phyloP scores from a whole-genome alignment of 2,888 invertebrate genomes.

The Dugesia japonica region DNA sequence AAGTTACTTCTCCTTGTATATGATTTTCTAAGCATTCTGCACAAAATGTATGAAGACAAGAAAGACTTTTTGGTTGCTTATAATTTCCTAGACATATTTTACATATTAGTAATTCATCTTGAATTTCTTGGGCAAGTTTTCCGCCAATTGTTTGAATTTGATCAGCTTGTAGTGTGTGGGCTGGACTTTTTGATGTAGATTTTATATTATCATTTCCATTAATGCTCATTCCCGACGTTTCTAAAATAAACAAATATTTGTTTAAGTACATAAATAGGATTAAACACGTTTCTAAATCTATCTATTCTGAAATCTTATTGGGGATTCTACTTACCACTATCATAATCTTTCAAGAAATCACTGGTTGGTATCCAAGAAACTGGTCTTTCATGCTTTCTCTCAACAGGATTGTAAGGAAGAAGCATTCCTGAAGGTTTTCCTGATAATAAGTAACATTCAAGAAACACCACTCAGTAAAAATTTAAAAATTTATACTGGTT shows the following conservation, averaged over 20 bases:
- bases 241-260: neutral
- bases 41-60: slow-evolving; percentile 48
- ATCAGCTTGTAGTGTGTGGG: neutral
- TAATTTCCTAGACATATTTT: slow-evolving; percentile 48
- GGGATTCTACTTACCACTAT: neutral
- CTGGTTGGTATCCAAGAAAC: neutral
- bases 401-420: neutral
- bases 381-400: slow-evolving; percentile 7
- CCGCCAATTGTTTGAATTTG: slow-evolving; percentile 37
- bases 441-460: slow-evolving; percentile 4
- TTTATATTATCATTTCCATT: neutral
- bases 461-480: neutral
- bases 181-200: neutral
- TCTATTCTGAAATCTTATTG: no score
- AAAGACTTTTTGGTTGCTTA: slow-evolving; percentile 47
- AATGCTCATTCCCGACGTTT: neutral
- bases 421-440: slow-evolving; percentile 16
- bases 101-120: slow-evolving; percentile 48
- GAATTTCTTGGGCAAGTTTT: slow-evolving; percentile 47
- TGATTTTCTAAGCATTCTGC: slow-evolving; percentile 47
- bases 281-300: no score
- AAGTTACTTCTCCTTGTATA: slow-evolving; percentile 46
- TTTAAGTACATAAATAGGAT: no score
- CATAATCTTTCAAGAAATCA: neutral
- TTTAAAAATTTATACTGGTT: no score